A percentile compares a stretch with the other conserved stretches of the same genome.
phyloP scores from a whole-genome alignment of 2,113 vertebrate species.

The Dunckerocampus dactyliophorus region DNA sequence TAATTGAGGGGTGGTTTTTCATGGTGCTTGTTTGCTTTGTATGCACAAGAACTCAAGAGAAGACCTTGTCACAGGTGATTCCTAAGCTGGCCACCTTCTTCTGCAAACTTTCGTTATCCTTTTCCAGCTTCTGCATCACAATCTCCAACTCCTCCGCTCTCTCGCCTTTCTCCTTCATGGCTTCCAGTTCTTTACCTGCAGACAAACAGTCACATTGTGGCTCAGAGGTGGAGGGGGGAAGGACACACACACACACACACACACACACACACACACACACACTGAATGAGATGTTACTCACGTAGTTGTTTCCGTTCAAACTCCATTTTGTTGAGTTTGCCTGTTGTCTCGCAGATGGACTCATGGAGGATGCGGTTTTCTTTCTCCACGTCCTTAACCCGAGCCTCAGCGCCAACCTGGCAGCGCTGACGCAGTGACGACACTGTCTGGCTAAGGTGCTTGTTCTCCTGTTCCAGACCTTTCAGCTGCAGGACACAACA shows the following conservation, averaged over 20 bases:
- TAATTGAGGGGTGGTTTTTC: neutral
- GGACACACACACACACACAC: too few relatives aligned
- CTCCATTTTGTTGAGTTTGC: slow-evolving; percentile 89
- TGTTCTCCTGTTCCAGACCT: slow-evolving; percentile 92
- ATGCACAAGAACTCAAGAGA: neutral
- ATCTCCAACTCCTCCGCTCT: slow-evolving; percentile 88
- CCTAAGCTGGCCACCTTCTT: slow-evolving; percentile 88
- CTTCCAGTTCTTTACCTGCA: slow-evolving; percentile 85
- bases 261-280: too few relatives aligned
- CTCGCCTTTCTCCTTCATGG: slow-evolving; percentile 90
- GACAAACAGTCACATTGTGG: neutral
- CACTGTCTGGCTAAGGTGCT: slow-evolving; percentile 88
- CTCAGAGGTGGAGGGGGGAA: neutral
- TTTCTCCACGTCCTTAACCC: slow-evolving; percentile 93
- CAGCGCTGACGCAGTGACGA: slow-evolving; percentile 87
- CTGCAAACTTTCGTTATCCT: slow-evolving; percentile 89
- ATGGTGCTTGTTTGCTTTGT: too few relatives aligned
- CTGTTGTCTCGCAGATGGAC: slow-evolving; percentile 91
- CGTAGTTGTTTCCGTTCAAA: slow-evolving; percentile 91
- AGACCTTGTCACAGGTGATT: slow-evolving; percentile 89
- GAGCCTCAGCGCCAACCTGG: slow-evolving; percentile 90
- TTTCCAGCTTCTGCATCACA: slow-evolving; percentile 81
- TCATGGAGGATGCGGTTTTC: slow-evolving; percentile 95
- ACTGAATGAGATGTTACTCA: slow-evolving; percentile 27
- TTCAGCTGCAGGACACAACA: slow-evolving; percentile 75